Evolutionary conservation across 1,140 invertebrate species (phyloP).

Genomic region (Lepidostoma basale): DNA sequence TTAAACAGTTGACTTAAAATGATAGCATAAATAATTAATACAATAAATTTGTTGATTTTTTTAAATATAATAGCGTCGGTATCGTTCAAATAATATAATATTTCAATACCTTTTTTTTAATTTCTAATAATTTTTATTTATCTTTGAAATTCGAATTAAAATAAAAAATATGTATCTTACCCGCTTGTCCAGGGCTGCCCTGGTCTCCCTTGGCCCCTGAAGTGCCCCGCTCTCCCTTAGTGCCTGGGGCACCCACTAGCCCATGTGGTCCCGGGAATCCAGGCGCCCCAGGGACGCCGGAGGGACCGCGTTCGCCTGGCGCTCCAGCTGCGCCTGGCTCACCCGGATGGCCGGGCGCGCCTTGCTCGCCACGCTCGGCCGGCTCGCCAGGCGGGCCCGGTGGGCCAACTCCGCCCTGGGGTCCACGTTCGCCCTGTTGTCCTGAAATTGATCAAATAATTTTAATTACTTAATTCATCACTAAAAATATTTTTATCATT

Average conservation of each 20-base stretch:
- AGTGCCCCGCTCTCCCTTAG: slow-evolving; percentile 69
- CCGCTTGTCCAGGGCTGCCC: slow-evolving; percentile 69
- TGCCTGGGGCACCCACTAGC: slow-evolving; percentile 67
- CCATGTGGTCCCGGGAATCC: slow-evolving; percentile 71
- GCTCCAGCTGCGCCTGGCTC: slow-evolving; percentile 74
- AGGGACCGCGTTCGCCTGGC: slow-evolving; percentile 69
- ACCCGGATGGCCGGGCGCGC: slow-evolving; percentile 72
- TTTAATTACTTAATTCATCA: background rate
- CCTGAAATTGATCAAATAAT: slow-evolving; percentile 51
- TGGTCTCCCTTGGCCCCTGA: slow-evolving; percentile 79
- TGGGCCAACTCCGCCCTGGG: slow-evolving; percentile 70
- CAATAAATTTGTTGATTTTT: too few relatives aligned
- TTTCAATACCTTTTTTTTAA: too few relatives aligned
- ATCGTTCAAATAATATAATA: too few relatives aligned
- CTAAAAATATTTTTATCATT: slow-evolving; percentile 12
- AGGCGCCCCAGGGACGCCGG: slow-evolving; percentile 64
- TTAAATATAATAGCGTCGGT: too few relatives aligned
- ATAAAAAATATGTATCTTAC: slow-evolving; percentile 49
- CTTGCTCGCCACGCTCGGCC: slow-evolving; percentile 76
- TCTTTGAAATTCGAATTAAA: background rate
- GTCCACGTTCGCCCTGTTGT: slow-evolving; percentile 71
- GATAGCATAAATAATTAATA: too few relatives aligned
- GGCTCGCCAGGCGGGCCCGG: slow-evolving; percentile 77
- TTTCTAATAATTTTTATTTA: too few relatives aligned
- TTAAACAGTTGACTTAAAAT: too few relatives aligned